These are phyloP conservation scores for Atlantisia rogersi DNA, from an alignment of 2,113 vertebrate species.

Conservation along the genomic window DNA sequence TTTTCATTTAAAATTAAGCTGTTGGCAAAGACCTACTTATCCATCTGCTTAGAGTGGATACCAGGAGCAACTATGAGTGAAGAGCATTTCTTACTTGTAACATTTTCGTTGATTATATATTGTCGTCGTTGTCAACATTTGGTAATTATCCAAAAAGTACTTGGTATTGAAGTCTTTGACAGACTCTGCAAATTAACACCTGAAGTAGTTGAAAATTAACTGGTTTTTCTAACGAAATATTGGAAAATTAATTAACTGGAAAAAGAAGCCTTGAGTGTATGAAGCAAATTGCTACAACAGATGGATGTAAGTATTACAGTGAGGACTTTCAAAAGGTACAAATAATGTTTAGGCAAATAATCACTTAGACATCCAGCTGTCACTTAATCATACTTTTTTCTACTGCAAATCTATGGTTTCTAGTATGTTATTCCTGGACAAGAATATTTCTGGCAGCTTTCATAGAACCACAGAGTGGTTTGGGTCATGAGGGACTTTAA, in stretches of 20 bases:
- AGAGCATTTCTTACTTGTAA: neutral
- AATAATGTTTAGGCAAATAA: neutral
- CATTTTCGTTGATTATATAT: neutral
- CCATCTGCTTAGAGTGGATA: neutral
- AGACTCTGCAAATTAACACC: neutral
- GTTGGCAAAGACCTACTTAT: neutral
- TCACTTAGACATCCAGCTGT: neutral
- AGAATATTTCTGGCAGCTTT: neutral
- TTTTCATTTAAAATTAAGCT: conserved; percentile 1
- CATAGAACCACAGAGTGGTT: too few relatives aligned
- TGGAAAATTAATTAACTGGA: neutral
- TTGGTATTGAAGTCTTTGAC: neutral
- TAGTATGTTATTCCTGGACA: neutral
- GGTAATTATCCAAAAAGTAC: neutral
- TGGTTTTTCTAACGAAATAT: neutral
- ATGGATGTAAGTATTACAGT: neutral
- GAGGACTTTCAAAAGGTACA: neutral
- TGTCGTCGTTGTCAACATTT: neutral
- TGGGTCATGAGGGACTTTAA: too few relatives aligned
- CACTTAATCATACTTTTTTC: neutral
- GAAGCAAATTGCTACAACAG: neutral
- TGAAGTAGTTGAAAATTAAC: conserved; percentile 7
- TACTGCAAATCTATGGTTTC: neutral
- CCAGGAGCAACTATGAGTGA: neutral
- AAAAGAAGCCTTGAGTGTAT: neutral